Base-by-base conservation (phyloP, 2,888 invertebrate genomes). In the Eustalomyia histrio region DNA sequence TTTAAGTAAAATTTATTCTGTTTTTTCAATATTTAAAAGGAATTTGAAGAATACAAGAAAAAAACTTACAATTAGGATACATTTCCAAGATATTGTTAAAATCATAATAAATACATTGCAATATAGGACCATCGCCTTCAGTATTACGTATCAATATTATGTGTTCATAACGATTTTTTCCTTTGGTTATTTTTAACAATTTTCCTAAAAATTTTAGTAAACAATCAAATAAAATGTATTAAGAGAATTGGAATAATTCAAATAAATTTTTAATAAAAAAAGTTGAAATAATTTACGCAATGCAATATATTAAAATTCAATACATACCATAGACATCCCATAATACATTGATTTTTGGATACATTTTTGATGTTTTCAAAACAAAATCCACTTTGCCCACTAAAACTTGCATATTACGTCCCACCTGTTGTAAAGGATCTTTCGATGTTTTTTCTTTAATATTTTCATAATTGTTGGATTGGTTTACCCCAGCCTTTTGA, bases 261-360 rank as follows among this genome's bases (percentile, higher is more conserved):
- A 2, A 21, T 21, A 21, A 3, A 21, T 21, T 21, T 21, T 21
- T 21, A 21, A 3, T 21, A 21, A 4, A 21, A 21, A 3, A 21
- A 21, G 4, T 21, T 3, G 4, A 21, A 21, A 21, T 2, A 21
- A 21, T 21, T 21, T 21, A 21, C 4, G 21, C 4, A 21, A 21
- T 21, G 2, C 2, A 57, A 9, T 12, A 10, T 1, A 9, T 17
- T 6, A 29, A 29, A 29, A 6, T 3, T 7, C 29, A 4, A 6
- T 29, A 57, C 83, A 53, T 76, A 89, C 90, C 90, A 74, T 88
- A 90, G 24, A 88, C 85, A 84, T 88, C 89, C 86, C 87, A 90
- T 53, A 90, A 58, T 1, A 84, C 86, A 58, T 85, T 85, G 1
- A 88, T 75, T 0, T 86, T 78, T 1, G 87, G 84, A 64, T 88